Evolutionary conservation across 1,140 invertebrate genomes (phyloP), one percentile per base, ranked within the genome.

Genomic region (Araneus ventricosus): DNA sequence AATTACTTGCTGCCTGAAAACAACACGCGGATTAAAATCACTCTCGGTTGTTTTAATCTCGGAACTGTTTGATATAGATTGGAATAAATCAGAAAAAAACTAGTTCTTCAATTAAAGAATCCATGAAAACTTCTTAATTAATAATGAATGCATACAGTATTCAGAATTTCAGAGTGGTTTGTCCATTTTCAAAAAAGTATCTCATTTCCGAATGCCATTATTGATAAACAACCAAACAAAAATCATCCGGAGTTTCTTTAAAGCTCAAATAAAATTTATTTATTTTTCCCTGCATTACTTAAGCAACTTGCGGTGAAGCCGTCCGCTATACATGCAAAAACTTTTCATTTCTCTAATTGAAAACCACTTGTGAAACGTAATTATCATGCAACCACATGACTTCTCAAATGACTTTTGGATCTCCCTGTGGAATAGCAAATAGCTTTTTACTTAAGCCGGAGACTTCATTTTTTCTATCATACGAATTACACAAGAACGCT

Each of bases 331-430:
- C 24, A 61, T 8, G 61, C 22, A 59, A n/a, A 61, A 87, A 37
- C 41, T 87, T 37, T 37, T 61, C 41, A 39, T 87, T 87, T 63
- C 52, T 37, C 57, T 87, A 84, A 91, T 84, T 91, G 89, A 63
- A 82, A 84, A 82, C 79, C 52, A 59, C 57, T 92, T 92, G 39
- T 70, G 24, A 59, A 84, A 37, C 24, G n/a, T 80, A 93, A 93
- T 93, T 79, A 93, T 87, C 87, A 93, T 93, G 30, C 91, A 88
- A 75, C 41, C n/a, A 5, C 52, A 75, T 30, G 82, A 70, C 34
- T 75, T 88, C 59, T 67, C 45, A 88, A 93, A 93, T 86, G 85
- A 87, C 84, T 85, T 34, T 37, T 30, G 41, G 37, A 37, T 30
- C 30, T 79, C 91, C 67, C 91, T 10, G 30, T 34, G 17, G 67